Evolutionary conservation across 2,113 vertebrate genomes (phyloP).

Genomic region (Suricata suricatta): DNA sequence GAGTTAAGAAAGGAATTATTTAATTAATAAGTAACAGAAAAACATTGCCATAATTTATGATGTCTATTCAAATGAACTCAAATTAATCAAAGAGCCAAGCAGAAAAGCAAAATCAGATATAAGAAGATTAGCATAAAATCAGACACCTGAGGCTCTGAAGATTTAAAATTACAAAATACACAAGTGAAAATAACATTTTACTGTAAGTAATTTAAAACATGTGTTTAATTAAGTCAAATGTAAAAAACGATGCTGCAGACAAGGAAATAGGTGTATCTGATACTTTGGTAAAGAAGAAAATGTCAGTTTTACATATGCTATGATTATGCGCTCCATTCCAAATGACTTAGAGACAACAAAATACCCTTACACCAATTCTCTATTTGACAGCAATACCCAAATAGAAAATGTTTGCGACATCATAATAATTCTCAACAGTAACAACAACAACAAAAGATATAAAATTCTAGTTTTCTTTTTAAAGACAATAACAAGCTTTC

Average conservation of each 20-base stretch:
- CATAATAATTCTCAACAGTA: neutral
- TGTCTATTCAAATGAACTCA: neutral
- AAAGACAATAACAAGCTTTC: neutral
- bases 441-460: neutral
- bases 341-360: neutral
- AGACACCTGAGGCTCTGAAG: neutral
- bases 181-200: neutral
- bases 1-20: neutral
- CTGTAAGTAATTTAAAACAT: neutral
- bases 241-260: neutral
- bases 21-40: constrained; percentile 30
- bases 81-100: neutral
- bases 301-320: neutral
- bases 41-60: neutral
- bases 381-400: neutral
- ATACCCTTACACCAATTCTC: neutral
- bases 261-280: neutral
- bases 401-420: neutral
- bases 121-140: constrained; percentile 12
- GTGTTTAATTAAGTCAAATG: neutral
- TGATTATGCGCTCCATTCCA: neutral
- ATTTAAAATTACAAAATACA: constrained; percentile 4
- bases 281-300: neutral
- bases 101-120: constrained; percentile 9
- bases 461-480: neutral